A percentile compares a stretch with the other conserved stretches of the same genome.
phyloP scores from a whole-genome alignment of 2,888 invertebrate genomes.

The Campoletis raptor region DNA sequence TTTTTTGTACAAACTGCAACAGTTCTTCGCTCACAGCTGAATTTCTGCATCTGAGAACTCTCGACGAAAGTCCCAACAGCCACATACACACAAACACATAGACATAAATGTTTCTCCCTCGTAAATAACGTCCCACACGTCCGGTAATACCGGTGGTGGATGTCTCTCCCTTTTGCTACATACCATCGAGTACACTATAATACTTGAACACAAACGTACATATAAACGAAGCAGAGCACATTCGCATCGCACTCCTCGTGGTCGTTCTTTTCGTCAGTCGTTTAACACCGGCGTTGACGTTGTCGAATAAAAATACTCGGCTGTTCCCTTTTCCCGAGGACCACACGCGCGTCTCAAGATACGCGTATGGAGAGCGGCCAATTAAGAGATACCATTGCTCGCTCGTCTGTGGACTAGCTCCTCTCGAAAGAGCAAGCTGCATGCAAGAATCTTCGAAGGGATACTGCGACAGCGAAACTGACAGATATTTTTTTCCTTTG shows the following conservation, averaged over 20 bases:
- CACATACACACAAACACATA: not conserved
- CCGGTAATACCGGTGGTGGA: conserved; percentile 59
- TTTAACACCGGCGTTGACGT: conserved; percentile 82
- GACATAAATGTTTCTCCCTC: conserved; percentile 65
- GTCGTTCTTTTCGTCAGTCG: conserved; percentile 82
- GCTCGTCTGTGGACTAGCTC: conserved; percentile 59
- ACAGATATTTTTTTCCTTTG: too few species aligned
- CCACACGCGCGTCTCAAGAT: conserved; percentile 77
- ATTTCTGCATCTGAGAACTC: conserved; percentile 30
- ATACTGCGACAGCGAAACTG: not conserved
- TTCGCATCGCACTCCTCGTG: conserved; percentile 55
- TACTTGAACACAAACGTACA: conserved; percentile 16
- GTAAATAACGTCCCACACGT: conserved; percentile 78
- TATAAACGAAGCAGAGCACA: conserved; percentile 28
- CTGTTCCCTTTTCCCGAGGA: conserved; percentile 68
- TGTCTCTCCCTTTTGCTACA: conserved; percentile 42
- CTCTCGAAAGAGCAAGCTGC: not conserved
- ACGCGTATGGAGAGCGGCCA: conserved; percentile 71
- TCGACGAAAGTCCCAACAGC: conserved; percentile 33
- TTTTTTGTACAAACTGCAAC: conserved; percentile 51
- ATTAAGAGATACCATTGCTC: conserved; percentile 76
- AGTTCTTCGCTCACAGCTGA: conserved; percentile 24
- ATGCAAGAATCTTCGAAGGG: not conserved
- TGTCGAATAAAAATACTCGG: conserved; percentile 82
- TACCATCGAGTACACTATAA: conserved; percentile 41